phyloP scores from a whole-genome alignment of 1,140 invertebrate species.

The Polypedilum vanderplanki region DNA sequence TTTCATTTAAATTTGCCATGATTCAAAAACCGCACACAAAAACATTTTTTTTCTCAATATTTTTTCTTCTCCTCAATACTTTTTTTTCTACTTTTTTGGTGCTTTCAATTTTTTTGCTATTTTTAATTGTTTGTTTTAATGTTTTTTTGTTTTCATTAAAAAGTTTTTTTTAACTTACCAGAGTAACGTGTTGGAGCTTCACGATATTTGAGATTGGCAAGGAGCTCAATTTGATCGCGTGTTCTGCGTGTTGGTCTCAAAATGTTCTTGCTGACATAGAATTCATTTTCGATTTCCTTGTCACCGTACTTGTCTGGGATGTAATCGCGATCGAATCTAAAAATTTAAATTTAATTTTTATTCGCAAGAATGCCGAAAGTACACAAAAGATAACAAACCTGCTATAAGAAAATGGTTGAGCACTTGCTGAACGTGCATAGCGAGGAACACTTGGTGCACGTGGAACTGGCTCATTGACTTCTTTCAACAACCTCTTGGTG shows the following conservation, averaged over 20 bases:
- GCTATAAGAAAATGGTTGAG: conserved; percentile 30
- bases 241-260: not conserved
- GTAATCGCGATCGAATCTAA: not conserved
- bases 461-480: conserved; percentile 64
- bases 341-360: not conserved
- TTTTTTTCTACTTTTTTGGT: not conserved
- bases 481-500: conserved; percentile 62
- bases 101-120: not conserved
- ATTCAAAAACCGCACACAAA: not conserved
- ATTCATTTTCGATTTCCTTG: not conserved
- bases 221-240: not conserved
- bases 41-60: conserved; percentile 6
- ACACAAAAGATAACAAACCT: not conserved
- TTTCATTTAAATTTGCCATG: too few relatives aligned
- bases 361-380: not conserved
- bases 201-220: not conserved
- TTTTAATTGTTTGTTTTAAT: not conserved
- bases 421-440: conserved; percentile 34
- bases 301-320: not conserved
- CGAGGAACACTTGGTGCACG: conserved; percentile 53
- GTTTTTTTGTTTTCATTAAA: not conserved
- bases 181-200: not conserved
- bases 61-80: not conserved
- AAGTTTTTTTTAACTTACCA: not conserved
- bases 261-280: conserved; percentile 24